Conservation (phyloP, 2,888 invertebrate species). For the Bombyx huttoni region DNA sequence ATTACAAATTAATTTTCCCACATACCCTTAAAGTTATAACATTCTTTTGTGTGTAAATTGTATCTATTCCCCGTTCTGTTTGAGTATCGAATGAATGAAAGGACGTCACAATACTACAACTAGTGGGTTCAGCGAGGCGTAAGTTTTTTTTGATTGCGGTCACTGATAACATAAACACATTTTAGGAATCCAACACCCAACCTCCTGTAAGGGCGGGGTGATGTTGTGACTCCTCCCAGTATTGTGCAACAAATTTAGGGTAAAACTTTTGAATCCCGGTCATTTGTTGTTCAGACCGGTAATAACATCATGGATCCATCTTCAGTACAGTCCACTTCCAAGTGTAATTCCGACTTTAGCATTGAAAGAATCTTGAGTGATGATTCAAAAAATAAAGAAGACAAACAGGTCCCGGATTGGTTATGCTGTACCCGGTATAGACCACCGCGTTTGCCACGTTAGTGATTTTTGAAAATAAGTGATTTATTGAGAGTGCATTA, state of each 20-base stretch:
- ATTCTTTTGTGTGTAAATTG: slow-evolving; percentile 62
- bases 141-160: slow-evolving; percentile 33
- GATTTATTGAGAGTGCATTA: too few relatives aligned
- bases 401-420: slow-evolving; percentile 64
- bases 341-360: slow-evolving; percentile 69
- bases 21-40: slow-evolving; percentile 68
- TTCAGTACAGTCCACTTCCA: slow-evolving; percentile 36
- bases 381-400: slow-evolving; percentile 30
- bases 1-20: slow-evolving; percentile 69
- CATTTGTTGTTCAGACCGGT: neutral
- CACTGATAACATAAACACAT: slow-evolving; percentile 34
- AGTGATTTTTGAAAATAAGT: slow-evolving; percentile 25
- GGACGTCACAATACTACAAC: slow-evolving; percentile 52
- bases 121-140: slow-evolving; percentile 43
- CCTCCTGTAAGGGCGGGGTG: slow-evolving; percentile 28
- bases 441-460: slow-evolving; percentile 80
- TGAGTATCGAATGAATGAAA: slow-evolving; percentile 49
- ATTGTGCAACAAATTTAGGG: slow-evolving; percentile 18
- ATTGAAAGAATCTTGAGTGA: slow-evolving; percentile 74
- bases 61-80: slow-evolving; percentile 58
- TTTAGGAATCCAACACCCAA: slow-evolving; percentile 14
- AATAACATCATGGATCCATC: slow-evolving; percentile 35
- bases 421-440: slow-evolving; percentile 80
- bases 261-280: slow-evolving; percentile 8
- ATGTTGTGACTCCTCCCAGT: slow-evolving; percentile 18